Percentiles rank a stretch among this genome's conserved stretches.
phyloP scores from a whole-genome alignment of 2,888 invertebrate genomes.

The Ceraclea dissimilis region DNA sequence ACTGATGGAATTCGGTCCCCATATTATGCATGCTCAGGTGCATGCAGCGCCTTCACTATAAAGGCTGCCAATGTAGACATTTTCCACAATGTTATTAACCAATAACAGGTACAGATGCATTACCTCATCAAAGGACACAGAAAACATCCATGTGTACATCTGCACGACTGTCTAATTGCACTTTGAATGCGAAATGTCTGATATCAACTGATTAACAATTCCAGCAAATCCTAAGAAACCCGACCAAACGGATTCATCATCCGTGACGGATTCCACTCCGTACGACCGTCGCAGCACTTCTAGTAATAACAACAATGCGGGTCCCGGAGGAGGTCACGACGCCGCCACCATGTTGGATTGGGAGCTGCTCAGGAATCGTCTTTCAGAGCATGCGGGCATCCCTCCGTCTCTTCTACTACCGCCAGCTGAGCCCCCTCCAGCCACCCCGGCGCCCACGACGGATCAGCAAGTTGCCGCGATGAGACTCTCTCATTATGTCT shows the following conservation, averaged over 20 bases:
- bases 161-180: too few relatives aligned
- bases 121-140: too few relatives aligned
- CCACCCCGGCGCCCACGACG: conserved; percentile 52
- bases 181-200: too few relatives aligned
- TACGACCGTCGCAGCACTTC: background rate
- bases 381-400: conserved; percentile 16
- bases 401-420: conserved; percentile 14
- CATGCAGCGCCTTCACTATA: too few relatives aligned
- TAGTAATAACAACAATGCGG: background rate
- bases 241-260: conserved; percentile 18
- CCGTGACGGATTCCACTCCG: conserved; percentile 1
- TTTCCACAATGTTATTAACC: too few relatives aligned
- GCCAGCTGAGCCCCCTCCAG: conserved; percentile 22
- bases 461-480: conserved; percentile 69
- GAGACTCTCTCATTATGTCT: conserved; percentile 78
- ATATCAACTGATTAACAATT: too few relatives aligned
- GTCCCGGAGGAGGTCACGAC: background rate
- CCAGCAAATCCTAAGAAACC: conserved; percentile 19
- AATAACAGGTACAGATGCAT: too few relatives aligned
- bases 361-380: conserved; percentile 19
- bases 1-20: too few relatives aligned
- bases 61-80: too few relatives aligned
- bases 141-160: too few relatives aligned
- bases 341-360: conserved; percentile 10
- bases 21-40: too few relatives aligned